Evolutionary conservation across 2,888 invertebrate species (phyloP), one percentile per base, ranked within the genome.

Genomic region (Heteromurus nitidus): DNA sequence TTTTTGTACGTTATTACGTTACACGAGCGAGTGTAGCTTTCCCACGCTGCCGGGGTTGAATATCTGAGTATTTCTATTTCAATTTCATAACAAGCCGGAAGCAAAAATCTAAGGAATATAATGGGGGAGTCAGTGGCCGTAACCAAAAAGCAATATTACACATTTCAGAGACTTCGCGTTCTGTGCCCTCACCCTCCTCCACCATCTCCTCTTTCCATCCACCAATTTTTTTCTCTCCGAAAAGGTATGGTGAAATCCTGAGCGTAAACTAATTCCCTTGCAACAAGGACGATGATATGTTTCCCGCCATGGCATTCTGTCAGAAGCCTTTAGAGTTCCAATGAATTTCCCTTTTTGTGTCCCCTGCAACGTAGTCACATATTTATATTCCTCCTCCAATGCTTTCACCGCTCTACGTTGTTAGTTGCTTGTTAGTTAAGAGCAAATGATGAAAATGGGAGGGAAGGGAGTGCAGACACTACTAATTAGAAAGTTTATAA

Each of bases 401-500:
- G 64, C 36, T 50, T 70, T 13, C 47, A 16, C 42, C 28, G 26
- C n/a, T n/a, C n/a, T n/a, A n/a, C 22, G 22, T 53, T 36, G 13
- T 75, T 44, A 30, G 31, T 9, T n/a, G 28, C 26, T 75, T 64
- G 69, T 50, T 62, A 53, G 62, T 69, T 62, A 64, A 53, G 31
- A 47, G 60, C 20, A 36, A 50, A 42, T 55, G 75, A 58, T 75
- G 68, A 68, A 62, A 76, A 53, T 26, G 36, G 58, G 44, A 18
- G 31, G n/a, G 28, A 65, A 36, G 65, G 24, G n/a, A 64, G 70
- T 58, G 53, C 70, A 69, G 64, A 64, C 79, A 65, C 64, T 55
- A 53, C 79, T 80, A 82, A 82, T 82, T 82, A 82, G 82, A 70
- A 82, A 82, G 79, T 82, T 82, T 77, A 79, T 80, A 82, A 82